phyloP scores from a whole-genome alignment of 2,113 vertebrate genomes.

The Aepyceros melampus region DNA sequence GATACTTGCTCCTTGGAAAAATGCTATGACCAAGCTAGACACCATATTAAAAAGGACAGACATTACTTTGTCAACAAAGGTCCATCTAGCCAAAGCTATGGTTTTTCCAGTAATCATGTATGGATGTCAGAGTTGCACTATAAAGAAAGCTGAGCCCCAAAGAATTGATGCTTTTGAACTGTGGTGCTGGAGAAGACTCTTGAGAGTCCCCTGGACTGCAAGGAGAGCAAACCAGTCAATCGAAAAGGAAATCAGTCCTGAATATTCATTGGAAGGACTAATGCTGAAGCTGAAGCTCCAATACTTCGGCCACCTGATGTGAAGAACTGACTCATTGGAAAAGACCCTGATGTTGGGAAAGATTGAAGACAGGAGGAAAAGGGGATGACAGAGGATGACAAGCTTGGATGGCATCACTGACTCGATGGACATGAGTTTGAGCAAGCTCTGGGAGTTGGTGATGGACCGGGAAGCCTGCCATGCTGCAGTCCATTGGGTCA shows the following conservation, averaged over 20 bases:
- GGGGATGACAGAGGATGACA: background rate
- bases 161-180: background rate
- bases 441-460: background rate
- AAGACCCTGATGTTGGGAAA: background rate
- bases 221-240: background rate
- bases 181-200: background rate
- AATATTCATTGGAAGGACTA: background rate
- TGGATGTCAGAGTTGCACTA: background rate
- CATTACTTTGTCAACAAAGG: background rate
- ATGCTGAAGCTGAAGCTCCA: background rate
- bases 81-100: background rate
- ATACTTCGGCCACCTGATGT: background rate
- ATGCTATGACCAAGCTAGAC: background rate
- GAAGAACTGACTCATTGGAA: background rate
- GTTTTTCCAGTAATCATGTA: background rate
- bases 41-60: background rate
- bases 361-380: background rate
- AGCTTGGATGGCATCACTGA: background rate
- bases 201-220: background rate
- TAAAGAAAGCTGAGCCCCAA: background rate
- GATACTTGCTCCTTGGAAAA: background rate
- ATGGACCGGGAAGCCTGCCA: background rate
- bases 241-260: background rate
- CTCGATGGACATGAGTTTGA: background rate
- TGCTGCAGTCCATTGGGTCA: background rate